A percentile compares a stretch with the other conserved stretches of the same genome.
Conservation (phyloP, 2,888 invertebrate species). For the Drosophila subquinaria region DNA sequence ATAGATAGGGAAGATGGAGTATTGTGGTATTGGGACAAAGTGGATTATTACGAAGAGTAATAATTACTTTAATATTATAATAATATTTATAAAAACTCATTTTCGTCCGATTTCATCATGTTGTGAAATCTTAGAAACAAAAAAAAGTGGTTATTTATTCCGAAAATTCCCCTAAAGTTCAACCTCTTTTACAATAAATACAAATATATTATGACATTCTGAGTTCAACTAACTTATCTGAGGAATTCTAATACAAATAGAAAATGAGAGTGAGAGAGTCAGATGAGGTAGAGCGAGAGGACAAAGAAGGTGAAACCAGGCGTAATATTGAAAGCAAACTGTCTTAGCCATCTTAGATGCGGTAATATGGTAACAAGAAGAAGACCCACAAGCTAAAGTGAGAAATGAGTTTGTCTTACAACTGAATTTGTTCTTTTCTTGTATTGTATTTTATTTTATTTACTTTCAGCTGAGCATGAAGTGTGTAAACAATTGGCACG, state of each 20-base stretch:
- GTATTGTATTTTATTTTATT: constrained; percentile 7
- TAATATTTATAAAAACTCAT: no score
- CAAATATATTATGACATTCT: background rate
- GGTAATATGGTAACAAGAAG: constrained; percentile 38
- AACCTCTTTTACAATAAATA: background rate
- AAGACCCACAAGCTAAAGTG: constrained; percentile 71
- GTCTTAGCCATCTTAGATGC: constrained; percentile 31
- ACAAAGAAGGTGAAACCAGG: constrained; percentile 31
- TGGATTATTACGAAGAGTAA: constrained; percentile 35
- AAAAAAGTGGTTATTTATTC: no score
- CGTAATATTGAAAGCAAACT: constrained; percentile 59
- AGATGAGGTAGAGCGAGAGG: constrained; percentile 8
- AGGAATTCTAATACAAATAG: background rate
- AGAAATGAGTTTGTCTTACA: constrained; percentile 48
- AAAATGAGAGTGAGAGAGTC: background rate
- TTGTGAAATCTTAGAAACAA: no score
- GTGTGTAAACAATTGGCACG: constrained; percentile 59
- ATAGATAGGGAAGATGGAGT: background rate
- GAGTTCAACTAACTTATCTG: background rate
- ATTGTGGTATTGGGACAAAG: constrained; percentile 10
- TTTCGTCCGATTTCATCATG: no score
- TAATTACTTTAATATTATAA: no score
- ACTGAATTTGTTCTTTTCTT: constrained; percentile 17
- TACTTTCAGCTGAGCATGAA: constrained; percentile 33
- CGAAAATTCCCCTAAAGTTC: background rate